Evolutionary conservation across 2,113 vertebrate species (phyloP).

Genomic region (Tetrao urogallus): DNA sequence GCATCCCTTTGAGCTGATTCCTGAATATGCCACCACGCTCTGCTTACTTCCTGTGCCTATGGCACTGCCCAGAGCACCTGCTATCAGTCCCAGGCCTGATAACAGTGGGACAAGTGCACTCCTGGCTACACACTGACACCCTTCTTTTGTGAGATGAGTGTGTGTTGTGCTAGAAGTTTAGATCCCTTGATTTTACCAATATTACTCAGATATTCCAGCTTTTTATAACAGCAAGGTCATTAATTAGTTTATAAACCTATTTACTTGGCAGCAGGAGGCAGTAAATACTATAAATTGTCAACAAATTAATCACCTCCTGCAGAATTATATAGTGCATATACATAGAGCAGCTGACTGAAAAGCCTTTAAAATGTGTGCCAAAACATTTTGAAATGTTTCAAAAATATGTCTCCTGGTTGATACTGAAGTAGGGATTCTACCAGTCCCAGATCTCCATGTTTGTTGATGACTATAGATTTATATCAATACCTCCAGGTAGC

Average conservation of each 20-base stretch:
- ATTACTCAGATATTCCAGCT: background rate
- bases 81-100: background rate
- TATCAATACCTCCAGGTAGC: background rate
- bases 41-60: background rate
- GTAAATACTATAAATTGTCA: background rate
- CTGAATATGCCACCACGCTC: rapidly evolving
- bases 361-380: background rate
- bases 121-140: background rate
- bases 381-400: conserved; percentile 38
- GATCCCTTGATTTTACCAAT: background rate
- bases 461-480: background rate
- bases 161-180: background rate
- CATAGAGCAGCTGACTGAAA: conserved; percentile 3
- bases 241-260: background rate
- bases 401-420: conserved; percentile 1
- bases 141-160: background rate
- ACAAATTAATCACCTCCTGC: background rate
- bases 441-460: background rate
- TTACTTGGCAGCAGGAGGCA: background rate
- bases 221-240: background rate
- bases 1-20: background rate
- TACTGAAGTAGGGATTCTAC: background rate
- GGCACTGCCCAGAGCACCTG: background rate
- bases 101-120: background rate
- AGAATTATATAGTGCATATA: background rate